Evolutionary conservation across 2,888 invertebrate genomes (phyloP).

Genomic region (Amblyjoppa fuscipennis): DNA sequence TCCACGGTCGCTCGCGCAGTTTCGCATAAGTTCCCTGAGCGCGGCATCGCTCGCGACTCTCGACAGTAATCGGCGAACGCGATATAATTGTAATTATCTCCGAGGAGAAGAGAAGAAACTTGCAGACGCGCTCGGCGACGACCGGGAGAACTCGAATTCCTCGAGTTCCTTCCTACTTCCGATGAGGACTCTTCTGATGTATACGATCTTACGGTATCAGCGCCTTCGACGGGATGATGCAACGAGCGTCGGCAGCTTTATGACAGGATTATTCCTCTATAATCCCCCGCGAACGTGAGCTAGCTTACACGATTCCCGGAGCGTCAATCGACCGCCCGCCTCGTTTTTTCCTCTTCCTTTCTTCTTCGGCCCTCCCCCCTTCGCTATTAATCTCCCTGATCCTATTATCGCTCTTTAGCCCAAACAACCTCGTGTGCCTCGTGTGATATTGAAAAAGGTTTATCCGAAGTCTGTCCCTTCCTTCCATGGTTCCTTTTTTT

Average conservation of each 20-base stretch:
- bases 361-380: constrained; percentile 8
- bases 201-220: constrained; percentile 12
- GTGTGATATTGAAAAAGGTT: constrained; percentile 60
- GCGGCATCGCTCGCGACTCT: neutral
- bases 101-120: constrained; percentile 21
- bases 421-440: constrained; percentile 51
- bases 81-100: constrained; percentile 48
- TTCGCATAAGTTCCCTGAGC: neutral
- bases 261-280: constrained; percentile 19
- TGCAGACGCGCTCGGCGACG: neutral
- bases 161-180: constrained; percentile 39
- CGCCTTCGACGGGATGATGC: constrained; percentile 9
- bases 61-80: constrained; percentile 9
- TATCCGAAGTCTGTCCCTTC: constrained; percentile 33
- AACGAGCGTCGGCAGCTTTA: constrained; percentile 28
- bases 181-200: neutral
- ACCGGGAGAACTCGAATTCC: constrained; percentile 30
- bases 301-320: constrained; percentile 25
- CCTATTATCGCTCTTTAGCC: constrained; percentile 60
- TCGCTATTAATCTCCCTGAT: constrained; percentile 49
- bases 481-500: constrained; percentile 8
- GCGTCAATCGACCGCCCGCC: constrained; percentile 52
- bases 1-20: neutral
- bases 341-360: neutral
- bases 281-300: constrained; percentile 27